Conservation (phyloP, 2,888 invertebrate genomes). For the Gasteruption jaculator region DNA sequence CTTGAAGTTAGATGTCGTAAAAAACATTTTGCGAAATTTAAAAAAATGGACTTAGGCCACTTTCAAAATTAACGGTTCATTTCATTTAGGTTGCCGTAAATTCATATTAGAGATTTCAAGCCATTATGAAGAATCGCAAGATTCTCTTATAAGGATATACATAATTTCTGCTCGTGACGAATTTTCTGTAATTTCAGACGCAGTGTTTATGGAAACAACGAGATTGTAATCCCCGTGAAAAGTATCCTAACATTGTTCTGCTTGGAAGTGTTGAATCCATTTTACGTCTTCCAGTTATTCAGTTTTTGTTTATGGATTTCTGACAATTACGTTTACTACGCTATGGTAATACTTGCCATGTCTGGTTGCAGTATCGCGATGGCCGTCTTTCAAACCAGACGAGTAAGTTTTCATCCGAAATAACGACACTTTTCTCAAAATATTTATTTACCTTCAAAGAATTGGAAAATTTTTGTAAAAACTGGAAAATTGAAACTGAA, state of each 20-base stretch:
- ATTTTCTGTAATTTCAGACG: constrained; percentile 58
- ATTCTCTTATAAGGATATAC: background rate
- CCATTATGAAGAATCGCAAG: too few species aligned
- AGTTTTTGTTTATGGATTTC: constrained; percentile 85
- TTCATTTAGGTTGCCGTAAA: too few species aligned
- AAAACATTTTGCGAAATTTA: too few species aligned
- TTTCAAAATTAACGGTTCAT: too few species aligned
- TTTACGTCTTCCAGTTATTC: constrained; percentile 93
- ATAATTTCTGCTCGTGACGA: constrained; percentile 6
- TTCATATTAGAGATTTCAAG: too few species aligned
- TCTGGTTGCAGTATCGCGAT: constrained; percentile 79
- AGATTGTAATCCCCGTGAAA: constrained; percentile 77
- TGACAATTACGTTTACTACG: constrained; percentile 88
- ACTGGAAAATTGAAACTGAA: too few species aligned
- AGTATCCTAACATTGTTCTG: constrained; percentile 68
- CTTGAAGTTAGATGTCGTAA: too few species aligned
- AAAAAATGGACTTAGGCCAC: too few species aligned
- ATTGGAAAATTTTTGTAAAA: background rate
- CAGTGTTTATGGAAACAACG: constrained; percentile 77
- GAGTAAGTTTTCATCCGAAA: constrained; percentile 55
- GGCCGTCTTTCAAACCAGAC: constrained; percentile 78
- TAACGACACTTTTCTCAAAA: background rate
- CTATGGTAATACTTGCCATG: constrained; percentile 80
- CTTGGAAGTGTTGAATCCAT: constrained; percentile 85
- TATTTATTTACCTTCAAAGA: background rate